A percentile compares a stretch with the other conserved stretches of the same genome.
These are phyloP conservation scores for Pempheris klunzingeri DNA, from an alignment of 2,797 vertebrate species.

Conservation along the genomic window DNA sequence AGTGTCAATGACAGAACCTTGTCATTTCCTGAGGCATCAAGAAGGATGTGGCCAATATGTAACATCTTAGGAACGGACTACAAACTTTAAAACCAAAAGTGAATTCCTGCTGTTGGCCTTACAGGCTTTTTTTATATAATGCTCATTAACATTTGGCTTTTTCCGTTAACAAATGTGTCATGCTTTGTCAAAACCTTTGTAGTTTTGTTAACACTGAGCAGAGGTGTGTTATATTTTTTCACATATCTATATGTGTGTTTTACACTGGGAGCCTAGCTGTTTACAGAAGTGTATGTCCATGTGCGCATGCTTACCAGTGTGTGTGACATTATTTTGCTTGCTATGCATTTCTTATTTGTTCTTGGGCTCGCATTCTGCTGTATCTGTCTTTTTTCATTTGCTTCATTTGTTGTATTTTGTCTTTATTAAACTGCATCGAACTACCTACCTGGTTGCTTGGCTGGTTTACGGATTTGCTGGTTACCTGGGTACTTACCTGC, in stretches of 20 bases:
- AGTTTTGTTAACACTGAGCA: constrained; percentile 42
- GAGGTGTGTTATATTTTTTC: constrained; percentile 43
- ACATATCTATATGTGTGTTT: constrained; percentile 29
- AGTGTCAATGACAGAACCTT: not conserved
- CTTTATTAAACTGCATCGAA: constrained; percentile 78
- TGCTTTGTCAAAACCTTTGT: constrained; percentile 42
- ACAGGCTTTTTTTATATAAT: constrained; percentile 22
- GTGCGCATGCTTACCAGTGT: constrained; percentile 59
- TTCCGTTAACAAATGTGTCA: constrained; percentile 29
- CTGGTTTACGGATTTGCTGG: constrained; percentile 74
- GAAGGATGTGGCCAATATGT: not conserved
- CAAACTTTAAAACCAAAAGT: not conserved
- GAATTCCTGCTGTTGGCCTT: not conserved
- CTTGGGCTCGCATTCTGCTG: constrained; percentile 68
- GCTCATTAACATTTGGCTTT: constrained; percentile 62
- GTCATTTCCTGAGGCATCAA: not conserved
- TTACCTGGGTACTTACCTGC: constrained; percentile 77
- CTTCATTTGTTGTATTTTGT: constrained; percentile 84
- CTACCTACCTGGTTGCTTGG: constrained; percentile 77
- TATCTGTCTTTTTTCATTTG: constrained; percentile 81
- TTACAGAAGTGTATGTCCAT: constrained; percentile 49
- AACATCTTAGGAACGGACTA: not conserved
- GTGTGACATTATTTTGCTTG: constrained; percentile 72
- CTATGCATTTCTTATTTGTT: constrained; percentile 59
- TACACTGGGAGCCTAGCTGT: constrained; percentile 32